Base-by-base conservation (phyloP, 1,140 invertebrate genomes). In the Leucophenga varia region DNA sequence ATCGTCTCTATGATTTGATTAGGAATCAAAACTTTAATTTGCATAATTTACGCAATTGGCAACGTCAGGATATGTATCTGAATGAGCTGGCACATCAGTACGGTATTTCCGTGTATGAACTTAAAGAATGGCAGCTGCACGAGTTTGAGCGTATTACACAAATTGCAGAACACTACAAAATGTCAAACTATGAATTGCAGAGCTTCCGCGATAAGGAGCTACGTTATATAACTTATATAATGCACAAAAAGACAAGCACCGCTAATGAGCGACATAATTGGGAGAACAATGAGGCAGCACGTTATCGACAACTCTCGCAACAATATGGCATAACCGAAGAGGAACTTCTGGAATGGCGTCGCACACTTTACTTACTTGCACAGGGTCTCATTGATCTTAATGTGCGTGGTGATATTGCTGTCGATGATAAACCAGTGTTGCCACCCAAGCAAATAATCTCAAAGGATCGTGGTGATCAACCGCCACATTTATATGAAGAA, bases 401-500 rank as follows among this genome's bases (percentile, higher is more conserved):
- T 2, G 8, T 40, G 3, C 31, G 3, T 25, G 44, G 31, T 21
- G 49, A 13, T 28, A 54, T 22, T 64, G 55, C 9, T 67, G 71
- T 7, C 49, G 47, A 34, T 63, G 1, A 38, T 64, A 5, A 56
- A 59, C 44, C 13, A 0, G 59, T 38, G 3, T 52, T 53, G 6
- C 55, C 40, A 19, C 57, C 17, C 59, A 49, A 18, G 41, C 49
- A 2, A n/a, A 48, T 55, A 5, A 68, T 70, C 40, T 70, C 64
- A 3, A 74, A 64, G 43, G 71, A 74, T 43, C 67, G 71, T 13
- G 71, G 71, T 0, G 71, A 74, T 46, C 71, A 74, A 41, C 71
- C 71, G 0, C 71, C 71, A 0, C 55, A 72, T 49, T 40, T 51
- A 0, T 74, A 69, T 17, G 64, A 70, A 10, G 71, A 73, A 31